Base-by-base conservation (phyloP, 1,140 invertebrate species). In the Diploscapter pachys region DNA sequence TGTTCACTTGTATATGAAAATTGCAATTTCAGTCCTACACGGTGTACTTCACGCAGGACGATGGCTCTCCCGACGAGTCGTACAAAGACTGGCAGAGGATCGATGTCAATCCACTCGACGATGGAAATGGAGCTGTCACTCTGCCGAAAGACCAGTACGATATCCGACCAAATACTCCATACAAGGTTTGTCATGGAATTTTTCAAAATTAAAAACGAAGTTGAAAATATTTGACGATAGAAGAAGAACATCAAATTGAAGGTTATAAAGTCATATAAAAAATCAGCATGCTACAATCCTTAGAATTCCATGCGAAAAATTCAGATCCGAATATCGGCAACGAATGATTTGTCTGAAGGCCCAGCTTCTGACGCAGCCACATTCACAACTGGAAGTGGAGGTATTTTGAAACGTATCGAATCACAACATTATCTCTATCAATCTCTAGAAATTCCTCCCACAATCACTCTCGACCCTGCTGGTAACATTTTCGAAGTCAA, bases 301-400 rank as follows among this genome's bases (percentile, higher is more conserved):
- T 31, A 31, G 31, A 31, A 31, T 31, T 31, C 31, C 31, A 31
- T 31, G 31, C 31, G 31, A 31, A 31, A 31, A 31, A 31, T 70
- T 68, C 8, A 72, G 71, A 50, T 76, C 0, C 75, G 84, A 3
- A 73, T 85, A 31, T 71, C 83, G 8, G 84, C 84, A 2, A 83
- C 80, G 9, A 85, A 85, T 66, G 83, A 85, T 77, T 72, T 81
- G 59, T 83, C 78, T 11, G 83, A 85, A 73, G 83, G 83, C 8
- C 83, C 83, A 9, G 78, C 84, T 8, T 84, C 81, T 70, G 84
- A 80, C 13, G 63, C 78, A 48, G 66, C 78, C 5, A 53, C 70
- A 11, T 85, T 85, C 63, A 74, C 72, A 49, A 85, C 84, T 67
- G 84, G 82, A 69, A 85, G 75, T 70, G 83, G 83, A 68, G 79